A percentile compares a stretch with the other conserved stretches of the same genome.
These are phyloP conservation scores for Aegithalos caudatus DNA, from an alignment of 2,113 vertebrate species.

Conservation along the genomic window DNA sequence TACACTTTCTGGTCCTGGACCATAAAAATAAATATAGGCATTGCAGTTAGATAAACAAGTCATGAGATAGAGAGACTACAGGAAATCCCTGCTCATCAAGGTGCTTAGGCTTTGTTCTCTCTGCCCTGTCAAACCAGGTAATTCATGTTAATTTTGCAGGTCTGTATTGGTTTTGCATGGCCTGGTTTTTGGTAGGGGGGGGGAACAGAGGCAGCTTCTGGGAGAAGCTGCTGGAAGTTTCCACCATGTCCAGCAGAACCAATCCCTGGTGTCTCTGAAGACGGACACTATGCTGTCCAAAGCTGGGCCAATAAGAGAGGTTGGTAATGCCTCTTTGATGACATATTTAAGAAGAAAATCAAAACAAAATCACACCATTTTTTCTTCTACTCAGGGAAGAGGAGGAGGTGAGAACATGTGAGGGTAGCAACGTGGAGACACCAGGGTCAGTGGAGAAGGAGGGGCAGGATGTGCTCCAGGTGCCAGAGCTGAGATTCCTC, in stretches of 20 bases:
- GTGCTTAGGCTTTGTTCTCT: not conserved
- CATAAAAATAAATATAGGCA: not conserved
- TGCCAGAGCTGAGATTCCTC: rapidly evolving
- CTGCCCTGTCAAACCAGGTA: not conserved
- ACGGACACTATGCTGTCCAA: not conserved
- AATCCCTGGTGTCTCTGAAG: not conserved
- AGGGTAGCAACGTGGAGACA: not conserved
- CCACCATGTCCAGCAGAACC: not conserved
- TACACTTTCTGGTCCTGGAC: not conserved
- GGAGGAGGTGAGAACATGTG: not conserved
- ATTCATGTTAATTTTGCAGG: not conserved
- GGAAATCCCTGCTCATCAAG: not conserved
- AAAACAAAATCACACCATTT: not conserved
- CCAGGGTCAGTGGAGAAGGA: too few relatives aligned
- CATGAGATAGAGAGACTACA: not conserved
- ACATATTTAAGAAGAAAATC: not conserved
- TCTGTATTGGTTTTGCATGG: not conserved
- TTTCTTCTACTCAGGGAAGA: not conserved
- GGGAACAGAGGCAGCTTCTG: not conserved
- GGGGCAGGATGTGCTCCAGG: rapidly evolving
- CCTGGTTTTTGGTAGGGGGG: not conserved
- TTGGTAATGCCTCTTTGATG: too few relatives aligned
- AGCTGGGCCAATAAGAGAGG: too few relatives aligned
- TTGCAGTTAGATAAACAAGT: not conserved
- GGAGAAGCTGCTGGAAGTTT: not conserved